phyloP scores from a whole-genome alignment of 23 tunicate genomes.

The Diplosoma virens region DNA sequence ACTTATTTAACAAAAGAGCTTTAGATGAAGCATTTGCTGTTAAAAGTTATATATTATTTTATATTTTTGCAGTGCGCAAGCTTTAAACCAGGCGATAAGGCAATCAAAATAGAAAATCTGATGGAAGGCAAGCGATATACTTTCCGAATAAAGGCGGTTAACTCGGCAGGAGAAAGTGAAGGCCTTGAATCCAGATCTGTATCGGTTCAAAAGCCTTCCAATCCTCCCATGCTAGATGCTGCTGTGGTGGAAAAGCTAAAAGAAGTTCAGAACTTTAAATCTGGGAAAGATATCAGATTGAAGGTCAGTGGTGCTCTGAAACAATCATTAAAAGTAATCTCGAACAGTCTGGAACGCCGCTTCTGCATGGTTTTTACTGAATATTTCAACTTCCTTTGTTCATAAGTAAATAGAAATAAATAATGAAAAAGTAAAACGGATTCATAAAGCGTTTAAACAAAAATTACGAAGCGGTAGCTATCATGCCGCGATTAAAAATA shows the following conservation, averaged over 20 bases:
- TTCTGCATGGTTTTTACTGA: no score
- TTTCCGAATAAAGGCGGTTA: conserved; percentile 82
- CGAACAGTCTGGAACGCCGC: no score
- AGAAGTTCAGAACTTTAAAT: conserved; percentile 46
- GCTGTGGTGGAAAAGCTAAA: conserved; percentile 47
- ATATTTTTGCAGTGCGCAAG: conserved; percentile 48
- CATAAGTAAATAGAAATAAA: no score
- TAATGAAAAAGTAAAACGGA: no score
- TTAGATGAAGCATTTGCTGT: no score
- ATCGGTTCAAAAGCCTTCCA: conserved; percentile 78
- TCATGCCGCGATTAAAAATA: no score
- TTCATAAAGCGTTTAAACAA: no score
- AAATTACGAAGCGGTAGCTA: no score
- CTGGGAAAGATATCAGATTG: conserved; percentile 82
- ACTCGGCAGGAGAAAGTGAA: conserved; percentile 78
- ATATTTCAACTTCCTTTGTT: no score
- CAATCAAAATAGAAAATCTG: conserved; percentile 40
- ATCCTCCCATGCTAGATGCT: conserved; percentile 83
- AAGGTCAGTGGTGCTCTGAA: conserved; percentile 54
- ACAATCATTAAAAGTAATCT: no score
- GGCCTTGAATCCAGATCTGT: conserved; percentile 84
- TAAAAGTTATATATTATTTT: no score
- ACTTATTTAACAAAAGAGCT: no score
- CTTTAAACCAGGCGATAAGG: conserved; percentile 71
- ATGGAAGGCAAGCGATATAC: conserved; percentile 74